phyloP scores from a whole-genome alignment of 2,888 invertebrate genomes.

The Melanchra persicariae region DNA sequence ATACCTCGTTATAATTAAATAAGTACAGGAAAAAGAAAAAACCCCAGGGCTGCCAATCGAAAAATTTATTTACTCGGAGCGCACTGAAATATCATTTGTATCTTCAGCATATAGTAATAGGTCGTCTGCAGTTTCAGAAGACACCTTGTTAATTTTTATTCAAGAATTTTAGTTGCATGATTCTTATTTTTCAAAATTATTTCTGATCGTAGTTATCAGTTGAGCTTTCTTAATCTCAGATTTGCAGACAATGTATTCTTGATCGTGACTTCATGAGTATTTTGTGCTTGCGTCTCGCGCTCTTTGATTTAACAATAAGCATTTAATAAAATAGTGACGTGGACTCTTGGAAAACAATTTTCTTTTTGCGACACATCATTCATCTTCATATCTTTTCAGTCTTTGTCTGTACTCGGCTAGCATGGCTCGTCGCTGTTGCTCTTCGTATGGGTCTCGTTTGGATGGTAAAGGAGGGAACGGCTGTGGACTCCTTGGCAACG shows the following conservation, averaged over 20 bases:
- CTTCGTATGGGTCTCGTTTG: conserved; percentile 74
- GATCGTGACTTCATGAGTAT: neutral
- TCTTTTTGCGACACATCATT: conserved; percentile 64
- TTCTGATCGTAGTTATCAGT: neutral
- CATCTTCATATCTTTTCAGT: conserved; percentile 75
- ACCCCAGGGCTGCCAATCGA: conserved; percentile 1
- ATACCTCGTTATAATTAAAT: too few relatives aligned
- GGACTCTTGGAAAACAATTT: conserved; percentile 24
- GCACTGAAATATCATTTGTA: neutral
- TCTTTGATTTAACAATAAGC: conserved; percentile 64
- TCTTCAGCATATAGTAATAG: too few relatives aligned
- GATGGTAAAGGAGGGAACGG: conserved; percentile 62
- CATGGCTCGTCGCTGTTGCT: conserved; percentile 66
- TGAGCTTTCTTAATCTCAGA: too few relatives aligned
- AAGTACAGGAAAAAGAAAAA: too few relatives aligned
- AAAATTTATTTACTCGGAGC: conserved; percentile 21
- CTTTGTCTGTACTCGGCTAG: conserved; percentile 72
- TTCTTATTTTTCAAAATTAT: neutral
- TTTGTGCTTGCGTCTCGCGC: neutral
- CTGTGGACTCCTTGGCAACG: neutral
- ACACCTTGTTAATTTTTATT: too few relatives aligned
- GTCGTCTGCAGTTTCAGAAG: too few relatives aligned
- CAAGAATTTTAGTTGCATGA: neutral
- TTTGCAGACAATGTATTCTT: neutral
- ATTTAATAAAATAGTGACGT: conserved; percentile 55